Percentiles rank a stretch among this genome's conserved stretches.
phyloP scores from a whole-genome alignment of 2,797 vertebrate species.

The Pelodytes ibericus region DNA sequence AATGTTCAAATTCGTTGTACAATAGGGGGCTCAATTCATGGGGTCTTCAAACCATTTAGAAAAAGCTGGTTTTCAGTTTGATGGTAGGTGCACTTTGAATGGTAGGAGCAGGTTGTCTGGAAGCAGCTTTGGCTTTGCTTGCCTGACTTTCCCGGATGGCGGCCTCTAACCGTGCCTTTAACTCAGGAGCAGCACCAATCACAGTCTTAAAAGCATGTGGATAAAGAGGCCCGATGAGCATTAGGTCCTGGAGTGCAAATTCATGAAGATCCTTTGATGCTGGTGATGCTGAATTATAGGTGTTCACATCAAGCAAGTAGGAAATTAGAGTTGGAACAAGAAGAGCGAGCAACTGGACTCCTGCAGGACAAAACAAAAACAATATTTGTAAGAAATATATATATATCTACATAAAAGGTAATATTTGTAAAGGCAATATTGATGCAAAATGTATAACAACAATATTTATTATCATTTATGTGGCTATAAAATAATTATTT shows the following conservation, averaged over 20 bases:
- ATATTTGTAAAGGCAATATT: too few relatives aligned
- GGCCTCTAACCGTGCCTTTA: slow-evolving; percentile 91
- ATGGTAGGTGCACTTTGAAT: slow-evolving; percentile 93
- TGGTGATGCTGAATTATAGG: slow-evolving; percentile 81
- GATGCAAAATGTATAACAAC: too few relatives aligned
- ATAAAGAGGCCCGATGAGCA: slow-evolving; percentile 95
- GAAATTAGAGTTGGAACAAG: slow-evolving; percentile 94
- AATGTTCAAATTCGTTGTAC: neutral
- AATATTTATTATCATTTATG: too few relatives aligned
- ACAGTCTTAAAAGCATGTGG: slow-evolving; percentile 95
- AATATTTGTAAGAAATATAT: too few relatives aligned
- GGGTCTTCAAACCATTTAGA: slow-evolving; percentile 71
- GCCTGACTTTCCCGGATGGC: slow-evolving; percentile 94
- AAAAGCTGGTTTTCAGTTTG: slow-evolving; percentile 98
- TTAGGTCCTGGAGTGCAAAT: slow-evolving; percentile 95
- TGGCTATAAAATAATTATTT: too few relatives aligned
- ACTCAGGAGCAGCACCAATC: slow-evolving; percentile 93
- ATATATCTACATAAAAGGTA: too few relatives aligned
- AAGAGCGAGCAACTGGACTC: slow-evolving; percentile 92
- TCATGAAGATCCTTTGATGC: slow-evolving; percentile 90
- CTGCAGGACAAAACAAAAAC: slow-evolving; percentile 67
- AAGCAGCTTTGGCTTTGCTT: slow-evolving; percentile 89
- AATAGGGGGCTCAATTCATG: neutral
- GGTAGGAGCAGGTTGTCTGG: slow-evolving; percentile 83
- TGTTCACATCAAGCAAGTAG: slow-evolving; percentile 92